Percentiles rank a stretch among this genome's conserved stretches.
phyloP scores from a whole-genome alignment of 2,888 invertebrate genomes.

The Artemia sinica region DNA sequence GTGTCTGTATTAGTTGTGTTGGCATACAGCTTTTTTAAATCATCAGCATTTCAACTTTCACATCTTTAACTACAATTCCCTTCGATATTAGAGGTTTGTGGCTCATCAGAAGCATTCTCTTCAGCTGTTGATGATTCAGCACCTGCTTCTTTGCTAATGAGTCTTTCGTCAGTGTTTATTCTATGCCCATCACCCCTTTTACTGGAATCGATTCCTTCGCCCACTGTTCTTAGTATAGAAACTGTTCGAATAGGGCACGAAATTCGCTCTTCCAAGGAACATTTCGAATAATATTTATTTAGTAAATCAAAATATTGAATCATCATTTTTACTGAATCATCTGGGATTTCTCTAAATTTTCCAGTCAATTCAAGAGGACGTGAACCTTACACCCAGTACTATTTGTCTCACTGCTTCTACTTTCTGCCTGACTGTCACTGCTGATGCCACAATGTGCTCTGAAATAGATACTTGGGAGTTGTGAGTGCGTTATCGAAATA shows the following conservation, averaged over 20 bases:
- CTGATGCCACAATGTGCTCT: neutral
- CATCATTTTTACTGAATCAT: too few species aligned
- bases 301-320: too few species aligned
- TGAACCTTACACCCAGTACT: conserved; percentile 8
- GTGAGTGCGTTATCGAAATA: neutral
- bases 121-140: too few species aligned
- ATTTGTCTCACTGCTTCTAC: neutral
- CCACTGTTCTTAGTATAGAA: too few species aligned
- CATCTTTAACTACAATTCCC: neutral
- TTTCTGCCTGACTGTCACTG: neutral
- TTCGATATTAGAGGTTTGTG: neutral
- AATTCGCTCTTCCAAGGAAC: too few species aligned
- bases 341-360: neutral
- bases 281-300: too few species aligned
- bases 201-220: too few species aligned
- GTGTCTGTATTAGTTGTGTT: neutral
- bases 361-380: neutral
- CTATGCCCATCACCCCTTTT: too few species aligned
- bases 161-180: too few species aligned
- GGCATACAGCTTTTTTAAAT: conserved; percentile 2
- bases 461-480: conserved; percentile 1
- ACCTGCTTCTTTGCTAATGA: too few species aligned
- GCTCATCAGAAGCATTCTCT: neutral
- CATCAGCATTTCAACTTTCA: neutral
- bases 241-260: too few species aligned